Evolutionary conservation across 2,113 vertebrate genomes (phyloP), one percentile per base, ranked within the genome.

Genomic region (Megaptera novaeangliae): DNA sequence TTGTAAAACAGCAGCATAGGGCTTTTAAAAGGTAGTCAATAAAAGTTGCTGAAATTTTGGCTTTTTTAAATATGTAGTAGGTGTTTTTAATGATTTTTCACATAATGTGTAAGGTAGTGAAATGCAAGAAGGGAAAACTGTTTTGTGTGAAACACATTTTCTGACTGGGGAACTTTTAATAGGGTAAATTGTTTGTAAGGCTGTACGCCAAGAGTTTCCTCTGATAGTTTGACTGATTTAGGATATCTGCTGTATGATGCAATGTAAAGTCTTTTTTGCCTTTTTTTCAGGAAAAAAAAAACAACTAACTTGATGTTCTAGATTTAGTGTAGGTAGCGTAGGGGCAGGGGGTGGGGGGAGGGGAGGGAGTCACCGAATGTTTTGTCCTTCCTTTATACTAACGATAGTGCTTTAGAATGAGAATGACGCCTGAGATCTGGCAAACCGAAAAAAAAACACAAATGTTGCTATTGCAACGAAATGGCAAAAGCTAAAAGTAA

Each of bases 1-100:
- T 99, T 99, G 99, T 99, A 99, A 99, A 99, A 99, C 98, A 99
- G 99, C 99, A 98, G 98, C 98, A 98, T 99, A 99, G 99, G 99
- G 99, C 99, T 99, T 99, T 99, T 99, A 99, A 99, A 99, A 99
- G 99, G 98, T 99, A 99, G 99, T 99, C 98, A 99, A 99, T 99
- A 99, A 99, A 99, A 99, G 99, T 99, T 98, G 98, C 99, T 99
- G 98, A 99, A 99, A 98, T 99, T 98, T 98, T 99, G 98, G 98
- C 99, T 99, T 99, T 99, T 98, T 99, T 98, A 99, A 99, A 99
- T 99, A 99, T 99, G 98, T 99, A 99, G 99, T 99, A 98, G 98
- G 98, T 99, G 98, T 99, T 99, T 99, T 99, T 99, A 99, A 99
- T 99, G 98, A 98, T 98, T 98, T 99, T 99, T 99, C 98, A 99